Base-by-base conservation (phyloP, 2,113 vertebrate species). In the Callipepla californica region DNA sequence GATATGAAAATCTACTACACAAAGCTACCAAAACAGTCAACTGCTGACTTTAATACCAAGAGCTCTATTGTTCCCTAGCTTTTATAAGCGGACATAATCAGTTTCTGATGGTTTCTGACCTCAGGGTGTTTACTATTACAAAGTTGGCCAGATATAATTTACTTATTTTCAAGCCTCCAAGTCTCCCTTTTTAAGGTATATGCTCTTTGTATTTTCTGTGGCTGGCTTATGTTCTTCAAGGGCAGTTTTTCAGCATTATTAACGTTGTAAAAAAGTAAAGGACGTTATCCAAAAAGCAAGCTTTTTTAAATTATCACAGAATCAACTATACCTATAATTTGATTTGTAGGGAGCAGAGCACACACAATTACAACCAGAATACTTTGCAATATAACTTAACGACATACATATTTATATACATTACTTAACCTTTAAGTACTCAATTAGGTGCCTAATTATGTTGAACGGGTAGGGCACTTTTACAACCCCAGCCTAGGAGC, bases 311-410 rank as follows among this genome's bases (percentile, higher is more conserved):
- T 10, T 68, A 32, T 40, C 68, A 57, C 10, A 89, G 66, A 73
- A 87, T 45, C 57, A 72, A 53, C 11, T 50, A 38, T 66, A 32
- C 18, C 38, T 72, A 15, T 66, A 94, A 73, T 38, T 68, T 76
- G 5, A 85, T 66, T 86, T 87, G 30, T 42, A 89, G 36, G 11
- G n/a, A 93, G 3, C 47, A 76, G 42, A 87, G n/a, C 13, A 82
- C 53, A 85, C 68, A 48, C 45, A 32, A 82, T 32, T 51, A 80
- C 58, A 90, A 90, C 72, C 34, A 76, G 83, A 84, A 58, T 48
- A 84, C 36, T 87, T 95, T 63, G 36, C 36, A 90, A 73, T 76
- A 73, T 77, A 93, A 85, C 36, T 90, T 90, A 94, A 94, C 89
- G 85, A 85, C 48, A 85, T 69, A 77, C 67, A 77, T 13, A 66